Percentiles rank a stretch among this genome's conserved stretches.
Conservation (phyloP, 2,797 vertebrate species). For the Lateolabrax maculatus region DNA sequence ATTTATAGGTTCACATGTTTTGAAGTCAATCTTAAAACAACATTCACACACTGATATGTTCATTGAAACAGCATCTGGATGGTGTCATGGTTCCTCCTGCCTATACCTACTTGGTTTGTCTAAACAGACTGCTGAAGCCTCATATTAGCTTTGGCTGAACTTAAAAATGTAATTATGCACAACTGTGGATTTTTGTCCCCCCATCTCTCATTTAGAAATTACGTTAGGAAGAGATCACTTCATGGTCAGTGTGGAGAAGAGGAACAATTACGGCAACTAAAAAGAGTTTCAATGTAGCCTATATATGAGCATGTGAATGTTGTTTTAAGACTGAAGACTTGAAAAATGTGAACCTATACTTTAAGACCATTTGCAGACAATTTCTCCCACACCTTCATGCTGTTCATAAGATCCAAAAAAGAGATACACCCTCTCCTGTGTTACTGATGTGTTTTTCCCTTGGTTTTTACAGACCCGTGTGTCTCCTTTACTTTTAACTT, state of each 20-base stretch:
- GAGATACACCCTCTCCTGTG: neutral
- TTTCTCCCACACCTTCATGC: neutral
- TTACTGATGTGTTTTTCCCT: neutral
- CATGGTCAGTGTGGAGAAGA: neutral
- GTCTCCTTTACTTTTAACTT: constrained; percentile 5
- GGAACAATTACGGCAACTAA: neutral
- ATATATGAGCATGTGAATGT: neutral
- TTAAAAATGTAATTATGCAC: neutral
- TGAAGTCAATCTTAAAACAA: neutral
- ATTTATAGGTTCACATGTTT: neutral
- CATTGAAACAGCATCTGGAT: neutral
- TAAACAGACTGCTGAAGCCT: neutral
- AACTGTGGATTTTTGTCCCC: neutral
- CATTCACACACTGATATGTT: neutral
- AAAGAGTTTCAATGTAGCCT: neutral
- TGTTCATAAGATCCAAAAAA: constrained; percentile 1
- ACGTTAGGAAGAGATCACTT: neutral
- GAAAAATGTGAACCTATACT: neutral
- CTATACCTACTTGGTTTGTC: neutral
- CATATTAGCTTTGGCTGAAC: neutral
- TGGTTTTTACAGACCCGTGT: constrained; percentile 4
- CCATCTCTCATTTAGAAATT: neutral
- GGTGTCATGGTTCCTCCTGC: neutral
- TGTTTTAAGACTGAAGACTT: neutral
- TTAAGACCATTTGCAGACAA: constrained; percentile 2